Evolutionary conservation across 2,797 vertebrate species (phyloP), one percentile per base, ranked within the genome.

Genomic region (Pantherophis alleghaniensis): DNA sequence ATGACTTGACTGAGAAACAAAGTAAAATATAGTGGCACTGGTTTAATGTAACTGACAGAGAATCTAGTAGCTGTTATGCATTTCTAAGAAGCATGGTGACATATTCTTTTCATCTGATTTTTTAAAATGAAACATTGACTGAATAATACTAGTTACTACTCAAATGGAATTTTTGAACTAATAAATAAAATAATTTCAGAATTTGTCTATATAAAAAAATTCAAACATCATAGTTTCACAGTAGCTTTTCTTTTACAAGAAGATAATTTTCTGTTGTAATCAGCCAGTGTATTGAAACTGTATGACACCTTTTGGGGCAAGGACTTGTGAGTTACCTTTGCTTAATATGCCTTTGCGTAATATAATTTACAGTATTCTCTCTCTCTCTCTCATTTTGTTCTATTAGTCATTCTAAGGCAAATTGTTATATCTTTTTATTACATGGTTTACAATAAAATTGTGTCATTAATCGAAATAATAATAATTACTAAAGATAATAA

Each of bases 381-480:
- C 55, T 16, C 55, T 51, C 47, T 42, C 63, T 74, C 90, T 13
- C 3, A 79, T 28, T 93, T 59, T 60, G 24, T 3, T 91, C 0
- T 69, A 32, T 91, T 93, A 87, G 69, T 28, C 0, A 90, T 3
- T 42, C 22, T 87, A 92, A 91, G 87, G 92, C 69, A 94, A 95
- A 60, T 20, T 91, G 61, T 87, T 94, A n/a, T 93, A 96, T 95
- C 90, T 93, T n/a, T 91, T 94, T 74, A 87, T 92, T 51, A 56
- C 74, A 69, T 18, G 92, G 1, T 86, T 32, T 66, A 37, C 91
- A n/a, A 66, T 94, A 88, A 89, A 91, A 94, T 91, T 66, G 91
- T 94, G 90, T 2, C 69, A 90, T 60, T 69, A 92, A 66, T 57
- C 94, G 18, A 87, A 13, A 89, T 93, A 94, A 92, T 91, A 93